Evolutionary conservation across 1,140 invertebrate species (phyloP).

Genomic region (Drosophila orena): DNA sequence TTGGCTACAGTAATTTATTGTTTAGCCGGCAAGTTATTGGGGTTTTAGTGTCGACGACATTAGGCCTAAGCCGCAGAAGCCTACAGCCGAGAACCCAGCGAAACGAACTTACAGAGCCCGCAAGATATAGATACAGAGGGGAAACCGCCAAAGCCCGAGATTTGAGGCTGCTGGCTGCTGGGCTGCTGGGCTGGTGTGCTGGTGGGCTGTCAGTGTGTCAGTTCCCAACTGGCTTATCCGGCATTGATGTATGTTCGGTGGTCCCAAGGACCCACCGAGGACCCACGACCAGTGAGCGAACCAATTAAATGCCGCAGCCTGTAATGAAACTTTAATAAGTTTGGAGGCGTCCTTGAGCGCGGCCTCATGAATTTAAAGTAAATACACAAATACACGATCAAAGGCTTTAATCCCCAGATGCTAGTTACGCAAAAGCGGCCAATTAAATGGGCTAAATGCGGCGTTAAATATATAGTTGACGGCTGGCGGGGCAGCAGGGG

Average conservation of each 20-base stretch:
- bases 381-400: slow-evolving; percentile 76
- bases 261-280: slow-evolving; percentile 14
- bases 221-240: slow-evolving; percentile 63
- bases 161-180: slow-evolving; percentile 33
- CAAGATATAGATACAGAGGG: slow-evolving; percentile 28
- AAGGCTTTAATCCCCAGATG: slow-evolving; percentile 74
- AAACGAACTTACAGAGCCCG: slow-evolving; percentile 17
- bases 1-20: slow-evolving; percentile 65
- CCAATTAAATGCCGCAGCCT: slow-evolving; percentile 61
- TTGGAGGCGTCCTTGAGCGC: slow-evolving; percentile 53
- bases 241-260: slow-evolving; percentile 59
- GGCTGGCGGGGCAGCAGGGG: slow-evolving; percentile 14
- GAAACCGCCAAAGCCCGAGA: slow-evolving; percentile 43
- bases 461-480: slow-evolving; percentile 66
- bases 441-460: slow-evolving; percentile 78
- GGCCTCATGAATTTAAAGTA: slow-evolving; percentile 69
- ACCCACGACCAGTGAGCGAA: slow-evolving; percentile 27
- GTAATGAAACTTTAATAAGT: slow-evolving; percentile 72
- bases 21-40: slow-evolving; percentile 69
- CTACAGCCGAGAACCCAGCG: slow-evolving; percentile 24
- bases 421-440: slow-evolving; percentile 70
- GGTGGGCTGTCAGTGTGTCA: slow-evolving; percentile 57
- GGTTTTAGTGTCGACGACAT: slow-evolving; percentile 76
- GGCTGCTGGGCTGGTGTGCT: not conserved
- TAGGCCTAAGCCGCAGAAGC: slow-evolving; percentile 61